Evolutionary conservation across 1,140 invertebrate genomes (phyloP).

Genomic region (Micrasema minimum): DNA sequence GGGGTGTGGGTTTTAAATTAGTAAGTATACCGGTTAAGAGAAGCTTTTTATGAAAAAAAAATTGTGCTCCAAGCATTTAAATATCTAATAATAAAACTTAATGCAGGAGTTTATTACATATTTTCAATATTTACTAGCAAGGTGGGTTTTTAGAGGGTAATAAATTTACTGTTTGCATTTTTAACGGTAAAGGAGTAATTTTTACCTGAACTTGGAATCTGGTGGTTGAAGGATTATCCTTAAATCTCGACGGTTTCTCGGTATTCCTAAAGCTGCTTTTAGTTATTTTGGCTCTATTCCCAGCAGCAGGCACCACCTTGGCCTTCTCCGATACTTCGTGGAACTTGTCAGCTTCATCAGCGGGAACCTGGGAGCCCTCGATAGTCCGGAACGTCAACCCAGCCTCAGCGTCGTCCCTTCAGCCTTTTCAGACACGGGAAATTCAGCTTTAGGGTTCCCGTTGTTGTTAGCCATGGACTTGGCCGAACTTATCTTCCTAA

Average conservation of each 20-base stretch:
- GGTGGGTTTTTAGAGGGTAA: no score
- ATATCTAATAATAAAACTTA: no score
- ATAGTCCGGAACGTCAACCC: slow-evolving; percentile 60
- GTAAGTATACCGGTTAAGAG: no score
- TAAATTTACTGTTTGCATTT: no score
- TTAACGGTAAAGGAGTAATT: no score
- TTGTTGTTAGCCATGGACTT: slow-evolving; percentile 67
- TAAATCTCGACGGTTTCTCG: slow-evolving; percentile 70
- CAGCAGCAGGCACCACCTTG: slow-evolving; percentile 53
- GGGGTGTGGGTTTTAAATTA: no score
- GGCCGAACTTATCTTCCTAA: slow-evolving; percentile 66
- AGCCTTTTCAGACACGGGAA: slow-evolving; percentile 44
- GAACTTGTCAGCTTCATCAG: slow-evolving; percentile 55
- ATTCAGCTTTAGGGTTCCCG: slow-evolving; percentile 62
- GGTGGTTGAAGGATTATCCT: slow-evolving; percentile 68
- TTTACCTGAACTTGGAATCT: slow-evolving; percentile 67
- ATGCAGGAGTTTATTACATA: no score
- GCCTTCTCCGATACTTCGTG: slow-evolving; percentile 50
- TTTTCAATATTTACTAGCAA: no score
- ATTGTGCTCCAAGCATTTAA: no score
- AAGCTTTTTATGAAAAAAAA: no score
- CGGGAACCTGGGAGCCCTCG: slow-evolving; percentile 56
- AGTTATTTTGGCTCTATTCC: slow-evolving; percentile 56
- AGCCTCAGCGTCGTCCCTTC: slow-evolving; percentile 58
- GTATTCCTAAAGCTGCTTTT: slow-evolving; percentile 72